phyloP scores from a whole-genome alignment of 2,797 vertebrate genomes.

The Hapalemur alaotrensis region DNA sequence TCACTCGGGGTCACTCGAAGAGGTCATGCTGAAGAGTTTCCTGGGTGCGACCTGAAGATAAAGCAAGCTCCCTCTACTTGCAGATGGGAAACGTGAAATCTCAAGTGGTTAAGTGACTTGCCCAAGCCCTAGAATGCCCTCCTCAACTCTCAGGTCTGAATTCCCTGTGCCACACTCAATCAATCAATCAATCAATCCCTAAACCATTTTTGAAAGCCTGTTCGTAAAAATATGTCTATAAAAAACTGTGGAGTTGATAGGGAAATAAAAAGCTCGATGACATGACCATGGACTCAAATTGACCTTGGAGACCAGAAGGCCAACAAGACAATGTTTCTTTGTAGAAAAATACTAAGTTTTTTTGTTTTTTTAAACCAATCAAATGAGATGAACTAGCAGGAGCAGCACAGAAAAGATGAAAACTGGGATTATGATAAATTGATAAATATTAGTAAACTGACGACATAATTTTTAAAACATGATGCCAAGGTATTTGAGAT shows the following conservation, averaged over 20 bases:
- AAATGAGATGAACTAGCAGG: slow-evolving; percentile 11
- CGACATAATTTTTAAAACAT: neutral
- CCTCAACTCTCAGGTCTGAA: neutral
- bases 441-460: neutral
- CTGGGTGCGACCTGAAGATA: neutral
- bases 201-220: neutral
- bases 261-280: slow-evolving; percentile 2
- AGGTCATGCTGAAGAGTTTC: neutral
- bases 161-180: neutral
- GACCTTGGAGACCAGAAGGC: slow-evolving; percentile 27
- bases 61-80: neutral
- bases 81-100: neutral
- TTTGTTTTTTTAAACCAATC: neutral
- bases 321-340: neutral
- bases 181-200: neutral
- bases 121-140: neutral
- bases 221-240: neutral
- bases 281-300: neutral
- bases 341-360: neutral
- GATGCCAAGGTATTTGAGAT: slow-evolving; percentile 20
- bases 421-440: neutral
- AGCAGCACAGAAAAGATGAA: neutral
- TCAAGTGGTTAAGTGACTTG: neutral
- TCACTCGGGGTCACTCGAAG: neutral
- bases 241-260: neutral